Evolutionary conservation across 2,888 invertebrate species (phyloP).

Genomic region (Dolichomitus sp.): DNA sequence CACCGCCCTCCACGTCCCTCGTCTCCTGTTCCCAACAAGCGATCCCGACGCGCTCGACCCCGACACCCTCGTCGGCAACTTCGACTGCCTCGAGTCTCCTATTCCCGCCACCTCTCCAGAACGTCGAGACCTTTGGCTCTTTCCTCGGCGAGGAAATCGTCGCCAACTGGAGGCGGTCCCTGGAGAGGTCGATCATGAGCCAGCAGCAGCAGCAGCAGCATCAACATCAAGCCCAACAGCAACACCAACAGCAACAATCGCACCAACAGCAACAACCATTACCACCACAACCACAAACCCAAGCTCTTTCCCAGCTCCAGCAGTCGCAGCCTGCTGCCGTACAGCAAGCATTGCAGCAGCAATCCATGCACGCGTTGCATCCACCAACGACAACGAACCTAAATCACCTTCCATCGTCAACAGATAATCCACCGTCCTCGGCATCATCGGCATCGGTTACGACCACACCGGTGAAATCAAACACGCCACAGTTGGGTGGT

Average conservation of each 20-base stretch:
- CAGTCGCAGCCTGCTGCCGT: constrained; percentile 75
- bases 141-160: constrained; percentile 94
- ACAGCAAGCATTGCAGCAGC: constrained; percentile 82
- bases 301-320: constrained; percentile 88
- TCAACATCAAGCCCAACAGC: constrained; percentile 75
- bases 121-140: constrained; percentile 91
- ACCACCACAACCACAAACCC: constrained; percentile 86
- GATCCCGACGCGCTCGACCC: constrained; percentile 83
- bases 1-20: constrained; percentile 81
- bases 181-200: constrained; percentile 87
- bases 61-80: constrained; percentile 84
- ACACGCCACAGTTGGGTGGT: constrained; percentile 76
- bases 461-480: constrained; percentile 82
- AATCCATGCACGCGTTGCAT: constrained; percentile 77
- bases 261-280: constrained; percentile 75
- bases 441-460: constrained; percentile 70
- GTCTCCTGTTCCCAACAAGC: constrained; percentile 80
- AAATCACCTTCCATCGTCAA: constrained; percentile 87
- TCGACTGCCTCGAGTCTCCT: constrained; percentile 85
- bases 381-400: constrained; percentile 86
- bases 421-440: constrained; percentile 86
- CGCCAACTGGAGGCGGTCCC: constrained; percentile 92
- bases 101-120: constrained; percentile 88
- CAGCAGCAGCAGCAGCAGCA: constrained; percentile 82
- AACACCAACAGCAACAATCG: constrained; percentile 75